phyloP scores from a whole-genome alignment of 2,113 vertebrate species.

The Chascanopsetta lugubris region DNA sequence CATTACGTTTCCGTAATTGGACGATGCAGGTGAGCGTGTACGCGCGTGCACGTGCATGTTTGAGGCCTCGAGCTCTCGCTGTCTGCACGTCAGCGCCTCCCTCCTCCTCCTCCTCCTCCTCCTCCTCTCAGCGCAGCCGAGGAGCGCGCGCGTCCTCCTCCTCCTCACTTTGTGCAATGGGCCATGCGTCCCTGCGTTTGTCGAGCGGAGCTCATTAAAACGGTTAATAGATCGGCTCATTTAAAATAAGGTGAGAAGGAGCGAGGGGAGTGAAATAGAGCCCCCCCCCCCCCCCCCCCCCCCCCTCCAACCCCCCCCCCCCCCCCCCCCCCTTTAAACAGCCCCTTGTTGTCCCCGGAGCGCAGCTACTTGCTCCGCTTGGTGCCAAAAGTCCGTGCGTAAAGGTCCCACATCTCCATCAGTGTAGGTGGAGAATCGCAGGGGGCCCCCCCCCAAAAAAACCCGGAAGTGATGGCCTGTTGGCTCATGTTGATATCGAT shows the following conservation, averaged over 20 bases:
- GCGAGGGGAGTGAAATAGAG: constrained; percentile 74
- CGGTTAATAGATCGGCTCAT: constrained; percentile 87
- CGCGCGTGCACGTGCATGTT: neutral
- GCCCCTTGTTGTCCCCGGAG: constrained; percentile 68
- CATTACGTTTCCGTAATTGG: constrained; percentile 9
- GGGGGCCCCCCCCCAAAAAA: constrained; percentile 9
- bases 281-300: too few species aligned
- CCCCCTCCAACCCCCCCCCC: too few species aligned
- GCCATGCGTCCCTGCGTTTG: constrained; percentile 72
- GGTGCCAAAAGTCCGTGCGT: constrained; percentile 49
- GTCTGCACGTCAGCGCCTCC: constrained; percentile 76
- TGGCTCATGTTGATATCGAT: constrained; percentile 10
- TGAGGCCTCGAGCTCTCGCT: constrained; percentile 33
- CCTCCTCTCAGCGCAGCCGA: too few species aligned
- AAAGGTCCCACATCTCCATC: constrained; percentile 53
- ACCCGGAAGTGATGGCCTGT: constrained; percentile 13
- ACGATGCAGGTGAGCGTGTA: neutral
- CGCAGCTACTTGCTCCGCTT: too few species aligned
- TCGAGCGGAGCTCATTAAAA: constrained; percentile 82
- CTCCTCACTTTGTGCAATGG: constrained; percentile 78
- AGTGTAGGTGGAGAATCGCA: constrained; percentile 38
- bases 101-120: constrained; percentile 70
- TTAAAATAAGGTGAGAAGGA: constrained; percentile 84
- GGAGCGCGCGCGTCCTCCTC: constrained; percentile 65
- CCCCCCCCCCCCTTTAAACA: constrained; percentile 75